Conservation (phyloP, 2,888 invertebrate species). For the Eupeodes latifasciatus region DNA sequence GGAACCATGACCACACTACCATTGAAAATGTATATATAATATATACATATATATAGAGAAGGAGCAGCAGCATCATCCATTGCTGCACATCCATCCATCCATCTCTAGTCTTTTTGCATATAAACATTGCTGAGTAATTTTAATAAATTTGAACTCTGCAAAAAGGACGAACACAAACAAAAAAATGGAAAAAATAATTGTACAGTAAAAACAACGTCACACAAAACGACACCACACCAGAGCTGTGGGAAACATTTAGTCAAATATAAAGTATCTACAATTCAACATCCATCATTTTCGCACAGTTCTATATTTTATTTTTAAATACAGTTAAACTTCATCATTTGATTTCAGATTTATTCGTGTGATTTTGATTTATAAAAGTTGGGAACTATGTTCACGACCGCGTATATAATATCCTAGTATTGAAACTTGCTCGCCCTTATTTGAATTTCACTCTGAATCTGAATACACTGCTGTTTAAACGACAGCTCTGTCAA, state of each 20-base stretch:
- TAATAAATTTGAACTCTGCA: constrained; percentile 65
- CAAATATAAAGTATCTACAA: not conserved
- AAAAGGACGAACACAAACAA: constrained; percentile 61
- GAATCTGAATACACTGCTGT: not conserved
- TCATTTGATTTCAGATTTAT: not conserved
- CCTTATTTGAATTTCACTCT: not conserved
- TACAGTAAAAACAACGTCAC: constrained; percentile 13
- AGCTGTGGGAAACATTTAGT: constrained; percentile 6
- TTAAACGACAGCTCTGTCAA: constrained; percentile 12
- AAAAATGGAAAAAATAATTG: constrained; percentile 22
- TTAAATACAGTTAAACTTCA: not conserved
- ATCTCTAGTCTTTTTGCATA: constrained; percentile 22
- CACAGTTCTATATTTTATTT: too few relatives aligned
- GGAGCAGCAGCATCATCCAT: constrained; percentile 8
- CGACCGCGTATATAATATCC: not conserved
- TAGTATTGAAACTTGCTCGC: not conserved
- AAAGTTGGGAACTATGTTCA: not conserved
- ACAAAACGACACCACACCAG: not conserved
- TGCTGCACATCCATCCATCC: constrained; percentile 3
- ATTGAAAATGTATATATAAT: not conserved
- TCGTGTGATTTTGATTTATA: not conserved
- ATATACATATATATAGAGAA: not conserved
- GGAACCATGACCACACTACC: constrained; percentile 2
- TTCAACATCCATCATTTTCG: not conserved
- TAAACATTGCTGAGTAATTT: constrained; percentile 64